Conservation (phyloP, 2,888 invertebrate genomes). For the Hypercompe scribonia region DNA sequence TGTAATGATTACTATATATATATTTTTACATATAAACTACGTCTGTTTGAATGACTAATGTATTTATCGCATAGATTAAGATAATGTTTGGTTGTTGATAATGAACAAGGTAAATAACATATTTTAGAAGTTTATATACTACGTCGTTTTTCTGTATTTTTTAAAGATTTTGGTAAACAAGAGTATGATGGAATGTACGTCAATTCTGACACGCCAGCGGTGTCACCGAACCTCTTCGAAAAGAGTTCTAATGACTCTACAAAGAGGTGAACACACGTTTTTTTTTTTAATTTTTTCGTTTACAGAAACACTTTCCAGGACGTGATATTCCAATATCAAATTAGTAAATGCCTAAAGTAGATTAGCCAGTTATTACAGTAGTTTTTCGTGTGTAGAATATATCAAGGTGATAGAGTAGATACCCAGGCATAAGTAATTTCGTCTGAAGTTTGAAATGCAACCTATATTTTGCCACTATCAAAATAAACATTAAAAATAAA, state of each 20-base stretch:
- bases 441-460: no score
- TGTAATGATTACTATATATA: neutral
- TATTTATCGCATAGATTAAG: conserved; percentile 10
- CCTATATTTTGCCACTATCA: no score
- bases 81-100: conserved; percentile 14
- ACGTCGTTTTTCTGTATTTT: neutral
- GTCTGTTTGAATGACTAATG: neutral
- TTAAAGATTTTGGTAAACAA: neutral
- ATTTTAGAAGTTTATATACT: conserved; percentile 4
- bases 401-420: no score
- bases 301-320: neutral
- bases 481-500: no score
- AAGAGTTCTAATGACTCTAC: neutral
- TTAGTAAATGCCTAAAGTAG: neutral
- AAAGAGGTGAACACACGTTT: neutral
- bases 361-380: no score
- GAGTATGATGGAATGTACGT: neutral
- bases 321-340: neutral
- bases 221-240: neutral
- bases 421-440: no score
- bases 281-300: neutral
- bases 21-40: conserved; percentile 4
- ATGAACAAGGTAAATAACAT: conserved; percentile 18
- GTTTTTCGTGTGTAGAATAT: no score
- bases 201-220: neutral